Percentiles rank a stretch among this genome's conserved stretches.
Evolutionary conservation across 2,888 invertebrate genomes (phyloP).

Genomic region (Protonemura montana): DNA sequence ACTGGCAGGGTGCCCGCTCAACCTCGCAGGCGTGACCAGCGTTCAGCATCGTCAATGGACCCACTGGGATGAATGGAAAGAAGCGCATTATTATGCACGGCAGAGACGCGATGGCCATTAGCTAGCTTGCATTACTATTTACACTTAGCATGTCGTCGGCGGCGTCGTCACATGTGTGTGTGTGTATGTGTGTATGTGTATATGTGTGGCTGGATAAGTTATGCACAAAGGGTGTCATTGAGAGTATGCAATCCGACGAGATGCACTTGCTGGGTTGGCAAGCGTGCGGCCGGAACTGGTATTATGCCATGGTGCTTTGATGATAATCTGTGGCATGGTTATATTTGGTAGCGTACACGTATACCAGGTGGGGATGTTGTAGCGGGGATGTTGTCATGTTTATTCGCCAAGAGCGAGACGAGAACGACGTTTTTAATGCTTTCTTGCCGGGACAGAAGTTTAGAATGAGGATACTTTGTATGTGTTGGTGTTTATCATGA

Average conservation of each 20-base stretch:
- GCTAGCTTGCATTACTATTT: neutral
- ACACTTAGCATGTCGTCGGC: neutral
- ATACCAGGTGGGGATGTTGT: too few species aligned
- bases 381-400: too few species aligned
- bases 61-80: neutral
- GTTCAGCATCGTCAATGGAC: neutral
- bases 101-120: neutral
- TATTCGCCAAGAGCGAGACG: too few species aligned
- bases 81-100: neutral
- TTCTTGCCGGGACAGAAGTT: too few species aligned
- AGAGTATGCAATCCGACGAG: neutral
- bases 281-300: too few species aligned
- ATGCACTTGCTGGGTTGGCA: neutral
- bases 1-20: neutral
- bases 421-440: too few species aligned
- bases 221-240: constrained; percentile 7
- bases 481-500: too few species aligned
- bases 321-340: too few species aligned
- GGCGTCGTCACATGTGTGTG: neutral
- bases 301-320: too few species aligned
- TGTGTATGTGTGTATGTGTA: neutral
- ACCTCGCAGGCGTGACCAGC: neutral
- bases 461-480: too few species aligned
- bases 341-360: too few species aligned
- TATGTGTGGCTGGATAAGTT: neutral